Evolutionary conservation across 2,113 vertebrate genomes (phyloP).

Genomic region (Reinhardtius hippoglossoides): DNA sequence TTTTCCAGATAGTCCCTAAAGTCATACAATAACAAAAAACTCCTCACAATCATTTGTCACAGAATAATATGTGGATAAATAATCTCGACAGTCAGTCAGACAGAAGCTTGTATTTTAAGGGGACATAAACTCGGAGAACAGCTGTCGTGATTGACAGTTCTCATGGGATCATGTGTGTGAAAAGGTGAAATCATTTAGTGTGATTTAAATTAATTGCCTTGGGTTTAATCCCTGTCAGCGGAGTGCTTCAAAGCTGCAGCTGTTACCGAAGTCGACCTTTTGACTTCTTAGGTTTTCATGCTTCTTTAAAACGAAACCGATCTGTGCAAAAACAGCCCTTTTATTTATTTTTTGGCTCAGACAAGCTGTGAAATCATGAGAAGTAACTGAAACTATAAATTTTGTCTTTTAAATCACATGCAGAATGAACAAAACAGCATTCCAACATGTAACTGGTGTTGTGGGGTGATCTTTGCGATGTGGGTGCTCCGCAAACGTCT

Average conservation of each 20-base stretch:
- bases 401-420: background rate
- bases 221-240: too few species aligned
- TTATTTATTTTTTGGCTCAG: background rate
- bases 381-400: background rate
- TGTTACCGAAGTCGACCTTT: background rate
- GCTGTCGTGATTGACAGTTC: background rate
- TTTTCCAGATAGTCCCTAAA: too few species aligned
- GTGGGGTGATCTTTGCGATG: too few species aligned
- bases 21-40: too few species aligned
- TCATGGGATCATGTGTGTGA: background rate
- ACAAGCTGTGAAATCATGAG: background rate
- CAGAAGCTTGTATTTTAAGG: background rate
- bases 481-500: too few species aligned
- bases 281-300: background rate
- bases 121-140: background rate
- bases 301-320: background rate
- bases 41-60: too few species aligned
- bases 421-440: background rate
- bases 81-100: too few species aligned
- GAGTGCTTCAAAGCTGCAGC: background rate
- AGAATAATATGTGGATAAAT: too few species aligned
- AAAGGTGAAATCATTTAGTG: background rate
- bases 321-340: too few species aligned
- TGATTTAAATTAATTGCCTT: background rate
- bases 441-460: too few species aligned